These are phyloP conservation scores for Taeniopygia guttata DNA, from an alignment of 2,797 vertebrate genomes.

Conservation along the genomic window DNA sequence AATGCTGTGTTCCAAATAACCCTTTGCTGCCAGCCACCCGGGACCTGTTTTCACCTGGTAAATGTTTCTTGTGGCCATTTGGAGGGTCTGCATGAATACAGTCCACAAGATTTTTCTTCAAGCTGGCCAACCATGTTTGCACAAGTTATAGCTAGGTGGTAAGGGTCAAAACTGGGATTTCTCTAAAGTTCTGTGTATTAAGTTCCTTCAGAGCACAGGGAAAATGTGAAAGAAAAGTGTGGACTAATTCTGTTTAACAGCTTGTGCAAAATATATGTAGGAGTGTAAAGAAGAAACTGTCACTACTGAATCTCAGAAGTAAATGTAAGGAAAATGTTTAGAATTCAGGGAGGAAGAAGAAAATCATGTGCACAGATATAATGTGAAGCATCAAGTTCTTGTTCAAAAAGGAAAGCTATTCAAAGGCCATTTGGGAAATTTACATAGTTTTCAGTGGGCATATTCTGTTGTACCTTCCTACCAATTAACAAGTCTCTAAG, in stretches of 20 bases:
- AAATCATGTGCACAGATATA: background rate
- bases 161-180: background rate
- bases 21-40: background rate
- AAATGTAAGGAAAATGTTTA: conserved; percentile 13
- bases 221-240: background rate
- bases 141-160: background rate
- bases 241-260: conserved; percentile 55
- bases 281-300: conserved; percentile 64
- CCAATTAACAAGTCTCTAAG: background rate
- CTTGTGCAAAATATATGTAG: conserved; percentile 57
- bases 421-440: background rate
- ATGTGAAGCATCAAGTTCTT: background rate
- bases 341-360: background rate
- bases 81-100: background rate
- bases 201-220: background rate
- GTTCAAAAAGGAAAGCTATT: background rate
- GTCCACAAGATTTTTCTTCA: background rate
- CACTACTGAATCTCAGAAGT: conserved; percentile 45
- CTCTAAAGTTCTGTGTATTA: background rate
- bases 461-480: background rate
- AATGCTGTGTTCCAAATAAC: background rate
- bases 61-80: background rate
- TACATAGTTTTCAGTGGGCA: background rate
- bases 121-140: background rate
- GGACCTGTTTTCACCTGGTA: background rate